Evolutionary conservation across 2,888 invertebrate genomes (phyloP).

Genomic region (Ophion obscuratus): DNA sequence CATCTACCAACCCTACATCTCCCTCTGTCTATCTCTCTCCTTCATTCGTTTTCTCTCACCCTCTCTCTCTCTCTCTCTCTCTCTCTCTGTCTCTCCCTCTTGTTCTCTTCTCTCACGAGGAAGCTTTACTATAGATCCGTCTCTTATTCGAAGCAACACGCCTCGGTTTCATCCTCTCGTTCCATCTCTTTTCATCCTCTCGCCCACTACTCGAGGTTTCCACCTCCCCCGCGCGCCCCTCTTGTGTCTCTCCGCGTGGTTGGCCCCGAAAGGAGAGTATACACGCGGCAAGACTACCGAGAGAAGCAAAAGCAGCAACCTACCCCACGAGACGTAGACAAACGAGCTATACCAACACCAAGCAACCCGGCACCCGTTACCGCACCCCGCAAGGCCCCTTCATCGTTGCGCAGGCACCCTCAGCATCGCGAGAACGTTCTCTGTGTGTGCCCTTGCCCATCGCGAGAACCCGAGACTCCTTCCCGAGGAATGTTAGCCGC

Average conservation of each 20-base stretch:
- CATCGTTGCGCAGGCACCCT: constrained; percentile 37
- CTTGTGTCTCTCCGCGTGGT: constrained; percentile 64
- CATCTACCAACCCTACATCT: constrained; percentile 49
- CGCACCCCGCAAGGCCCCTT: constrained; percentile 58
- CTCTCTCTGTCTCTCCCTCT: not conserved
- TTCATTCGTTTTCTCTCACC: constrained; percentile 45
- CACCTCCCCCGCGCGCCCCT: constrained; percentile 67
- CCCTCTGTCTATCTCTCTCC: constrained; percentile 61
- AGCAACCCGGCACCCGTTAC: constrained; percentile 53
- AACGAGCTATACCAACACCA: constrained; percentile 70
- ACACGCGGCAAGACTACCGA: constrained; percentile 68
- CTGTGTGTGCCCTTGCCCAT: constrained; percentile 2
- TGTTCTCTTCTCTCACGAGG: constrained; percentile 12
- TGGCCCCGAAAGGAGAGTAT: constrained; percentile 74
- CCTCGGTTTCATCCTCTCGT: constrained; percentile 75
- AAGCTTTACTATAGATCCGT: constrained; percentile 79
- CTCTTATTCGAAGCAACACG: constrained; percentile 82
- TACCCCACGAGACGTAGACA: constrained; percentile 79
- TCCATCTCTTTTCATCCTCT: constrained; percentile 68
- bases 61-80: constrained; percentile 71
- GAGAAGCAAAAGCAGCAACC: constrained; percentile 71
- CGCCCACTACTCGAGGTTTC: constrained; percentile 68
- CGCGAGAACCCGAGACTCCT: constrained; percentile 11
- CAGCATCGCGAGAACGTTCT: constrained; percentile 8
- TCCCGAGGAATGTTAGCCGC: constrained; percentile 25